These are phyloP conservation scores for Drosophila seclusa DNA, from an alignment of 2,888 invertebrate species.

Conservation along the genomic window DNA sequence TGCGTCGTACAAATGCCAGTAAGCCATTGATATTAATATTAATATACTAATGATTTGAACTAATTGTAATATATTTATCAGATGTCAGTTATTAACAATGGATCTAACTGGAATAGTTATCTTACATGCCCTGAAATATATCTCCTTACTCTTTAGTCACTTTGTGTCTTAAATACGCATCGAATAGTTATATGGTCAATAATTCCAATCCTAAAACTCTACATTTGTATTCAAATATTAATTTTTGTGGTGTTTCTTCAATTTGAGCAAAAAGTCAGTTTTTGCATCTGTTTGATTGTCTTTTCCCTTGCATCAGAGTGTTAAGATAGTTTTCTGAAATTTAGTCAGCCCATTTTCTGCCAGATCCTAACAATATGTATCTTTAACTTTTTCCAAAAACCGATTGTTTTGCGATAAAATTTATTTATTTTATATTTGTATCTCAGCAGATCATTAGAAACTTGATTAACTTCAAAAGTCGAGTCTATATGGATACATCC, in stretches of 20 bases:
- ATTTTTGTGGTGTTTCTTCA: accelerated
- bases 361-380: background rate
- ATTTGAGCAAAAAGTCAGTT: accelerated
- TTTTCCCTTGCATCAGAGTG: background rate
- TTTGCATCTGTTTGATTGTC: background rate
- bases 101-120: background rate
- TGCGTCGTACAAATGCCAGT: conserved; percentile 39
- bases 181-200: background rate
- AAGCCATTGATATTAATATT: conserved; percentile 11
- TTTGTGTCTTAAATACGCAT: background rate
- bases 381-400: background rate
- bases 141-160: background rate
- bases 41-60: background rate
- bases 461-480: background rate
- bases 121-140: accelerated
- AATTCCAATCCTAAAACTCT: background rate
- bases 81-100: background rate
- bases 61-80: background rate
- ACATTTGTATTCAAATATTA: background rate
- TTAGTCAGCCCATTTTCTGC: background rate
- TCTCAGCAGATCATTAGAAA: accelerated
- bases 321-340: background rate
- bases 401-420: background rate
- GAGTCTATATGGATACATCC: background rate
- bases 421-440: accelerated